These are phyloP conservation scores for Aphodius sticticus DNA, from an alignment of 2,888 invertebrate species.

Conservation along the genomic window DNA sequence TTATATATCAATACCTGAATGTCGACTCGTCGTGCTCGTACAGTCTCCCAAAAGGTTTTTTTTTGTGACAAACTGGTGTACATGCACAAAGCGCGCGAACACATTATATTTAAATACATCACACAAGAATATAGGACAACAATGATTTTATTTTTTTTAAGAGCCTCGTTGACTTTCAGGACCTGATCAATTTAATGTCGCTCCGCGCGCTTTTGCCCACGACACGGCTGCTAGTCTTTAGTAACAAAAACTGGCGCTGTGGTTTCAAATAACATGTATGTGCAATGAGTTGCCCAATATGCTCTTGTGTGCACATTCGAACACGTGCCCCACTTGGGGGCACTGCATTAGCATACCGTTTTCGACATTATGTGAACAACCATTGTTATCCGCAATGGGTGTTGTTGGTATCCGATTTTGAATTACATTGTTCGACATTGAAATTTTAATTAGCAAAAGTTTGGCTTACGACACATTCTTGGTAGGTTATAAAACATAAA, in stretches of 20 bases:
- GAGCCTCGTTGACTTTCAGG: no score
- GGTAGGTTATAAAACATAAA: no score
- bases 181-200: not conserved
- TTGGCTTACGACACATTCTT: not conserved
- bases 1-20: no score
- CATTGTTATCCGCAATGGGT: constrained; percentile 6
- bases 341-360: constrained; percentile 9
- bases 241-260: not conserved
- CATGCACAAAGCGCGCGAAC: no score
- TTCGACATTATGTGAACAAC: constrained; percentile 6
- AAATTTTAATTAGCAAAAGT: constrained; percentile 4
- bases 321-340: not conserved
- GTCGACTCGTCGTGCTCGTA: no score
- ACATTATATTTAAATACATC: no score
- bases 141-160: no score
- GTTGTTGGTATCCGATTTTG: constrained; percentile 1
- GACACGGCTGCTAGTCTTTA: not conserved
- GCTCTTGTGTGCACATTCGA: not conserved
- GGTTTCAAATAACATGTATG: not conserved
- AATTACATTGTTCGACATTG: constrained; percentile 12
- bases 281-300: not conserved
- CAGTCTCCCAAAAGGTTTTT: no score
- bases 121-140: no score
- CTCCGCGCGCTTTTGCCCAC: not conserved
- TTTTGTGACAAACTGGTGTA: no score